Evolutionary conservation across 2,113 vertebrate genomes (phyloP), one percentile per base, ranked within the genome.

Genomic region (Madoqua kirkii): DNA sequence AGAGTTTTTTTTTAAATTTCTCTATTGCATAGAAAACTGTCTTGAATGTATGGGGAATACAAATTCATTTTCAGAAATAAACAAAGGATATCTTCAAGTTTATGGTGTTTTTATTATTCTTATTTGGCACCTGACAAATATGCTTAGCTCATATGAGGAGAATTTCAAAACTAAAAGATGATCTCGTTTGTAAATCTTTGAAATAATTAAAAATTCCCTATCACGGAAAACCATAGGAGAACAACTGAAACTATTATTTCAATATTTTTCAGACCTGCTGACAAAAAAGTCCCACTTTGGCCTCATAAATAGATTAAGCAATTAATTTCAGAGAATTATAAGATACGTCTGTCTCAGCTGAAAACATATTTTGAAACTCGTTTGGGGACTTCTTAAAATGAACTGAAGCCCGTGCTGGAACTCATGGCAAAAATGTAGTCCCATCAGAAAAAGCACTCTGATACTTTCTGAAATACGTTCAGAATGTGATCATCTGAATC

Each of bases 1-100:
- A 55, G 3, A 84, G 31, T 6, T 84, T 19, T 64, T 71, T 36
- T 36, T 67, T 67, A 0, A 71, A 64, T 82, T 81, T 93, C 48
- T 78, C 10, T 40, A 17, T 62, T 87, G 57, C 52, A 40, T 52
- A 95, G 27, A 93, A 88, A 33, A 95, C 29, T 50, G 7, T 88
- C n/a, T 79, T 89, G 27, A 95, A 82, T 40, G 7, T 33, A 55
- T 78, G 1, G 89, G 71, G 33, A 40, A 27, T 7, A 40, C 2
- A 52, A 60, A 71, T 60, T 82, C 29, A 91, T 52, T 89, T 91
- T 89, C 57, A 57, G n/a, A 96, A 95, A 92, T 54, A 92, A 97
- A 67, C 3, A 91, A 62, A 93, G 3, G 6, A 33, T 57, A 86
- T 52, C 7, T 64, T 67, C 43, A 89, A 92, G 23, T 57, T 87